A percentile compares a stretch with the other conserved stretches of the same genome.
phyloP scores from a whole-genome alignment of 2,113 vertebrate species.

The Alligator mississippiensis region DNA sequence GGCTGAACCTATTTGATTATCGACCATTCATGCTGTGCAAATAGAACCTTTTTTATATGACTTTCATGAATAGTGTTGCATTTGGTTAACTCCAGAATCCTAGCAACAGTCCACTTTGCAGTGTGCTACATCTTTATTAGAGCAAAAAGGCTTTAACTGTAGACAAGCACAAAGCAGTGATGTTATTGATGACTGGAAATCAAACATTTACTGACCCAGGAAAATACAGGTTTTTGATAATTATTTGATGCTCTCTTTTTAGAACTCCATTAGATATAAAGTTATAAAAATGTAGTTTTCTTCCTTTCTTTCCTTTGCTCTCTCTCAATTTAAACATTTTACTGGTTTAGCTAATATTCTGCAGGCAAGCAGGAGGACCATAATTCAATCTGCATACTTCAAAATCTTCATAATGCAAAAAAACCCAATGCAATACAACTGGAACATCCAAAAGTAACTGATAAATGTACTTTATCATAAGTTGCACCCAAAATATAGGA shows the following conservation, averaged over 20 bases:
- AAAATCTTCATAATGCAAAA: background rate
- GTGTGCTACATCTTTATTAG: conserved; percentile 14
- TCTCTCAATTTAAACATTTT: background rate
- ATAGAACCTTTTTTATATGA: conserved; percentile 41
- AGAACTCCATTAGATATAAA: background rate
- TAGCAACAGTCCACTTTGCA: conserved; percentile 62
- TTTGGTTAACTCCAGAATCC: conserved; percentile 54
- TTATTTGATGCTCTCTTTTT: conserved; percentile 24
- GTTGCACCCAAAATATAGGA: background rate
- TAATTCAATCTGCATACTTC: background rate
- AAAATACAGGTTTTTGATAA: background rate
- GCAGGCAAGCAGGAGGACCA: background rate
- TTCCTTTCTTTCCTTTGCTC: too few relatives aligned
- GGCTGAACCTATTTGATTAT: conserved; percentile 28
- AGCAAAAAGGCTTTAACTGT: conserved; percentile 56
- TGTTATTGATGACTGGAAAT: conserved; percentile 15
- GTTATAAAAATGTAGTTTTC: background rate
- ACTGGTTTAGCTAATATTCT: background rate
- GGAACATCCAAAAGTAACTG: background rate
- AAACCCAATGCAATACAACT: background rate
- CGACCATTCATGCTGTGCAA: conserved; percentile 53
- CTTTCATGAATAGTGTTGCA: conserved; percentile 41
- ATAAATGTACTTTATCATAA: background rate
- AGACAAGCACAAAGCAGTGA: conserved; percentile 6
- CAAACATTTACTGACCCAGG: background rate